These are phyloP conservation scores for Ormia ochracea DNA, from an alignment of 2,888 invertebrate genomes.

Conservation along the genomic window DNA sequence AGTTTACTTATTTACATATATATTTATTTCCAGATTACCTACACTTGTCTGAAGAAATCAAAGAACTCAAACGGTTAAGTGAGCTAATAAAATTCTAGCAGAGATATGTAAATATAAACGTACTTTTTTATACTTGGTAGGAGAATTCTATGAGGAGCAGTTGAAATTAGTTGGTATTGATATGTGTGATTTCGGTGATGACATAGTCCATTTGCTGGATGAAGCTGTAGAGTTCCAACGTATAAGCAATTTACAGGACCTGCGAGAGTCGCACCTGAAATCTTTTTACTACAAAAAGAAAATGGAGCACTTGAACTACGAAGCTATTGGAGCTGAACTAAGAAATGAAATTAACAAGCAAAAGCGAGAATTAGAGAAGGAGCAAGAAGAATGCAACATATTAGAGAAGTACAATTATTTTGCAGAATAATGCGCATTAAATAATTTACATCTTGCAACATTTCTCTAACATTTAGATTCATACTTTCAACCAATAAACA, in stretches of 20 bases:
- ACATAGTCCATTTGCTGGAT: constrained; percentile 67
- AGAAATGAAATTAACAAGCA: constrained; percentile 65
- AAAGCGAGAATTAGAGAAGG: constrained; percentile 65
- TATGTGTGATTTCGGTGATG: constrained; percentile 71
- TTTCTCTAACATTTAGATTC: constrained; percentile 69
- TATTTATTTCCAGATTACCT: constrained; percentile 23
- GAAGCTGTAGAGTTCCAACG: constrained; percentile 69
- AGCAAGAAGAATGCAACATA: constrained; percentile 64
- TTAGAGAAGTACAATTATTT: constrained; percentile 69
- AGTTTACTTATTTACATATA: not conserved
- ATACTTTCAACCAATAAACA: constrained; percentile 65
- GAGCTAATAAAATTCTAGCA: not conserved
- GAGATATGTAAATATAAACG: too few species aligned
- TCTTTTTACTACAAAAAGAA: constrained; percentile 69
- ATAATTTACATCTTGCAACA: too few species aligned
- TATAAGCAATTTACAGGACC: constrained; percentile 67
- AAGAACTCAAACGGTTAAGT: constrained; percentile 47
- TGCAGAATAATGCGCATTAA: too few species aligned
- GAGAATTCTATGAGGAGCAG: constrained; percentile 70
- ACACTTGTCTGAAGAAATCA: constrained; percentile 52
- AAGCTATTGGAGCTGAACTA: constrained; percentile 62
- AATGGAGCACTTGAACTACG: constrained; percentile 68
- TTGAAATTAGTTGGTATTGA: constrained; percentile 70
- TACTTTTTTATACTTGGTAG: too few species aligned
- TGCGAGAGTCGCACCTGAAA: constrained; percentile 67